A percentile compares a stretch with the other conserved stretches of the same genome.
Evolutionary conservation across 2,113 vertebrate genomes (phyloP).

Genomic region (Colaptes auratus): DNA sequence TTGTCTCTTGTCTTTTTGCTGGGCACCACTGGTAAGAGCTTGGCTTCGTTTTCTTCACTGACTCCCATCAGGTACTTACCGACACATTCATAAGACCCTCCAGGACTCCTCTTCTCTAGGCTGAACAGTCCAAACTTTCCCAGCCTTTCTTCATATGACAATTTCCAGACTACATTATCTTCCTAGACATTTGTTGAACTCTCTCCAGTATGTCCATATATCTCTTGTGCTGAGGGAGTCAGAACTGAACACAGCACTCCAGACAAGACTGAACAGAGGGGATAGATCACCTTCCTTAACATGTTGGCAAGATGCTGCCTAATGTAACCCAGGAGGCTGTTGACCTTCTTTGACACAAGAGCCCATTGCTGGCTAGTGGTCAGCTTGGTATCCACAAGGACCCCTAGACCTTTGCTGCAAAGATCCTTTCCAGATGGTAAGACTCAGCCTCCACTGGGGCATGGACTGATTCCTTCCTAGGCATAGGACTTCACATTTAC

Average conservation of each 20-base stretch:
- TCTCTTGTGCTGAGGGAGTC: neutral
- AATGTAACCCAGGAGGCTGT: neutral
- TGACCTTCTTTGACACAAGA: neutral
- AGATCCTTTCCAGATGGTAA: neutral
- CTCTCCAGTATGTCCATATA: too few species aligned
- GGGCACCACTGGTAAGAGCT: neutral
- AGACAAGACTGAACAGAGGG: neutral
- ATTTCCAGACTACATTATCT: neutral
- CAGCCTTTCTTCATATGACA: neutral
- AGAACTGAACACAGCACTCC: neutral
- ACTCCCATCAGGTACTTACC: neutral
- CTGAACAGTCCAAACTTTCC: neutral
- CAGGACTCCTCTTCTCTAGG: neutral
- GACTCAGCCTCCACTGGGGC: neutral
- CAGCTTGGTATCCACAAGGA: neutral
- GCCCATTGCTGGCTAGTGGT: fast-evolving
- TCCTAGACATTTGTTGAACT: neutral
- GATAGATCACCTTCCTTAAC: neutral
- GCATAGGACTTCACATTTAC: neutral
- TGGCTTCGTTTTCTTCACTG: neutral
- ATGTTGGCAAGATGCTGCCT: neutral
- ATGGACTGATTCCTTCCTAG: neutral
- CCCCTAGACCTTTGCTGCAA: neutral
- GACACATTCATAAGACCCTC: neutral
- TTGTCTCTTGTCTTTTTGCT: neutral